Base-by-base conservation (phyloP, 2,797 vertebrate species). In the Danio kyathit region DNA sequence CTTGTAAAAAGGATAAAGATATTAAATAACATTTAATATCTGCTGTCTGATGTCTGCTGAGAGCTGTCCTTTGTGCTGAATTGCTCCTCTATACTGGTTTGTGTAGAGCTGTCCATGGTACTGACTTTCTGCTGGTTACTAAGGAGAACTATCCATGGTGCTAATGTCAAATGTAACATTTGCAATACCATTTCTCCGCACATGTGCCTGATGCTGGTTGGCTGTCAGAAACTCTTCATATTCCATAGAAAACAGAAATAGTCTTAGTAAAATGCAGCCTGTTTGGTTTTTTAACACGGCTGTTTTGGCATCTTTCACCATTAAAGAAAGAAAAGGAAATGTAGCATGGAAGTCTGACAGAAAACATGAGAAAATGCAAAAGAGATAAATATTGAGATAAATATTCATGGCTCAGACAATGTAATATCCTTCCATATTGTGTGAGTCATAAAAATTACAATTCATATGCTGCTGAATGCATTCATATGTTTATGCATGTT, bases 281-380 rank as follows among this genome's bases (percentile, higher is more conserved):
- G 9, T 74, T 41, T 56, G 52, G 51, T 9, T 49, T 74, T 11
- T 9, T 16, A 66, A 66, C 17, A 56, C 19, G 16, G 48, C 5
- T 2, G 40, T 69, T 67, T 43, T 48, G 51, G 21, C 64, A 66
- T 66, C 64, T 57, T 46, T 49, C 74, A 52, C 64, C 46, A 64
- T 75, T 75, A 75, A 56, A 54, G 13, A 66, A 16, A 46, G 40
- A 21, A 51, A 19, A n/a, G 60, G 48, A 75, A 75, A 75, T 65
- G 12, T 44, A 76, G n/a, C 61, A 38, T 59, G 7, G 19, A 48
- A 67, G 10, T 69, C 60, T 59, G 41, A 69, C 43, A 78, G 64
- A 78, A 78, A 69, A 40, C 64, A 69, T 14, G 48, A 64, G 16
- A 54, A 56, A 67, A 21, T 43, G 46, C 56, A 19, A 13, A 43